Conservation (phyloP, 2,888 invertebrate species). For the Prosapia bicincta region DNA sequence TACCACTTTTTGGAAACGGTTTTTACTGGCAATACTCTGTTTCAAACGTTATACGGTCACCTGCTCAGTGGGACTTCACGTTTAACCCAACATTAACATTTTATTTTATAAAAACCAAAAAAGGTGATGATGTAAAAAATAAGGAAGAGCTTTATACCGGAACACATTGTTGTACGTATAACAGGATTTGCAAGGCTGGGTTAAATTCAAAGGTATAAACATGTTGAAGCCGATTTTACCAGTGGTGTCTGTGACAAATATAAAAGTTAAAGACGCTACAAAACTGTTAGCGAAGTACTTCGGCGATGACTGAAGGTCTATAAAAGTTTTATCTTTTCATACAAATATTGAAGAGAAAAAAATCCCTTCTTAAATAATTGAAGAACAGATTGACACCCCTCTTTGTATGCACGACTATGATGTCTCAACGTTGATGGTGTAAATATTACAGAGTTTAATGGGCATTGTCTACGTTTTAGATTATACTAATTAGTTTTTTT, state of each 20-base stretch:
- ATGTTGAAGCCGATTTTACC: background rate
- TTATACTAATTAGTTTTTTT: too few species aligned
- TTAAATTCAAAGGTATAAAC: background rate
- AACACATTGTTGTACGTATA: background rate
- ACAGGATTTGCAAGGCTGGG: background rate
- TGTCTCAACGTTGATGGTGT: too few species aligned
- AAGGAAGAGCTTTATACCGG: background rate
- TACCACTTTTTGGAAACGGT: background rate
- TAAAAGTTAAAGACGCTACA: slow-evolving; percentile 6
- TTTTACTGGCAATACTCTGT: slow-evolving; percentile 4
- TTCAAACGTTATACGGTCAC: background rate
- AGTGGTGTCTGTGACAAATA: background rate
- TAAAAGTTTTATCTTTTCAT: background rate
- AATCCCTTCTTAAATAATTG: too few species aligned
- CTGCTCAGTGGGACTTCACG: slow-evolving; percentile 10
- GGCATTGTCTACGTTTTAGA: too few species aligned
- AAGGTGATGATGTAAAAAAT: background rate
- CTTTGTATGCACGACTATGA: too few species aligned
- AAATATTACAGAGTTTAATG: too few species aligned
- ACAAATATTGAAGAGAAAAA: background rate
- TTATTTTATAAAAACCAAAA: background rate
- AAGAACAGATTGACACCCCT: too few species aligned
- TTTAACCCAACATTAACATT: slow-evolving; percentile 9
- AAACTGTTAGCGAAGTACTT: slow-evolving; percentile 9
- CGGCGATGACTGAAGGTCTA: slow-evolving; percentile 2